A percentile compares a stretch with the other conserved stretches of the same genome.
These are phyloP conservation scores for Parapristionchus giblindavisi DNA, from an alignment of 2,888 invertebrate species.

Conservation along the genomic window DNA sequence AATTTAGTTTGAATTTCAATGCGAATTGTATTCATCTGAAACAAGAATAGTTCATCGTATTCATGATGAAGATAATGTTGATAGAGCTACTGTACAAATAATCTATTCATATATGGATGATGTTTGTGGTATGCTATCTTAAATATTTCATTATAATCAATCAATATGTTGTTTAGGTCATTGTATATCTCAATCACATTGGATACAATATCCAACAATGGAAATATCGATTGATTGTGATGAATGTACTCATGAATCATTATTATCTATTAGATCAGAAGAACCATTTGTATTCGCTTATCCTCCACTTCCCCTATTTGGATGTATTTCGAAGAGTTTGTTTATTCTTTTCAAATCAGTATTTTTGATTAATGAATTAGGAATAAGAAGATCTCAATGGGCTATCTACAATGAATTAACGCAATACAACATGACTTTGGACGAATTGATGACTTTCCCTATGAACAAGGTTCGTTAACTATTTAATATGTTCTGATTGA, in stretches of 20 bases:
- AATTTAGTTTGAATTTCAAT: background rate
- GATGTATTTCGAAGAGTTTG: too few relatives aligned
- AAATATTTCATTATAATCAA: background rate
- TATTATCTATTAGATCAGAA: too few relatives aligned
- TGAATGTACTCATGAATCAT: too few relatives aligned
- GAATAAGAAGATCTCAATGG: background rate
- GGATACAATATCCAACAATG: constrained; percentile 17
- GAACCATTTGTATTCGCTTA: too few relatives aligned
- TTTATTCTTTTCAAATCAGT: background rate
- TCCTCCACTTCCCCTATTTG: too few relatives aligned
- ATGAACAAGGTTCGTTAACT: background rate
- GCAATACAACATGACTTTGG: too few relatives aligned
- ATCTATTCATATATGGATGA: background rate
- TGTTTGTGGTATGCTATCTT: background rate
- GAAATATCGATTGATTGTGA: background rate
- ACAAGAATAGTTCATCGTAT: too few relatives aligned
- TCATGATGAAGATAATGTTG: background rate
- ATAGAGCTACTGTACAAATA: background rate
- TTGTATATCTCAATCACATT: background rate
- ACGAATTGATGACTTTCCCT: too few relatives aligned
- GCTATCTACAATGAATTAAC: background rate
- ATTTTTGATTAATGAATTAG: too few relatives aligned
- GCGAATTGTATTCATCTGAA: background rate
- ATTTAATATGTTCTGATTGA: background rate
- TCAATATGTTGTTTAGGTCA: background rate